Base-by-base conservation (phyloP, 2,113 vertebrate species). In the Zosterops hypoxanthus region DNA sequence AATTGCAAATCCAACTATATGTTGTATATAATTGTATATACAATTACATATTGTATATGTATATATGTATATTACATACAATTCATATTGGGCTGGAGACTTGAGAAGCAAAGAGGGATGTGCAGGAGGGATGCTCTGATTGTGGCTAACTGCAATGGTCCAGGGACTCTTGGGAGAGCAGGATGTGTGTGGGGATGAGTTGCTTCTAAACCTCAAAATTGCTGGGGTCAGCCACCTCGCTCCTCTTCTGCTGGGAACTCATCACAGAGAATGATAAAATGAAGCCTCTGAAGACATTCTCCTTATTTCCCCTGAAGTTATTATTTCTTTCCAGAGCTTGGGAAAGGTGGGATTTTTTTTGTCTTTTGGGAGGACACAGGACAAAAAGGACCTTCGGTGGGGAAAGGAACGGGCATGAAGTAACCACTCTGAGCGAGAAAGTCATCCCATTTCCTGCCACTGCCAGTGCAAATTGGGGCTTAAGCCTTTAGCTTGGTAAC, bases 311-410 rank as follows among this genome's bases (percentile, higher is more conserved):
- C 15, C 12, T 26, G 23, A 80, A 83, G 69, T 69, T 33, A 23
- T 26, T 44, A 33, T 81, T 72, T 84, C 69, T 87, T 86, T 66
- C 36, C 36, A 84, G 82, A 85, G 8, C 50, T 33, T 57, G 55
- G n/a, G 46, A 84, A 88, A 82, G 34, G 25, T 41, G 34, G 69
- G 31, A 4, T 22, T 20, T 49, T 24, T 71, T 79, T 86, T 75
- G 75, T 86, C 71, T 97, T 86, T 85, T 93, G 95, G 86, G 71
- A 93, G 47, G 52, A 82, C 22, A 16, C 39, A 59, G 50, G 57
- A 44, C 19, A 47, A 69, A 56, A 28, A 12, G 46, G 57, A 88
- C 10, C 6, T 55, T 79, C 5, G 5, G 16, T 46, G 34, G 18
- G 23, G 34, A 73, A 75, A 86, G 39, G 14, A 68, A 36, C 0